These are phyloP conservation scores for Scolopax bukidnonensis DNA, from an alignment of 2,797 vertebrate species.

Conservation along the genomic window DNA sequence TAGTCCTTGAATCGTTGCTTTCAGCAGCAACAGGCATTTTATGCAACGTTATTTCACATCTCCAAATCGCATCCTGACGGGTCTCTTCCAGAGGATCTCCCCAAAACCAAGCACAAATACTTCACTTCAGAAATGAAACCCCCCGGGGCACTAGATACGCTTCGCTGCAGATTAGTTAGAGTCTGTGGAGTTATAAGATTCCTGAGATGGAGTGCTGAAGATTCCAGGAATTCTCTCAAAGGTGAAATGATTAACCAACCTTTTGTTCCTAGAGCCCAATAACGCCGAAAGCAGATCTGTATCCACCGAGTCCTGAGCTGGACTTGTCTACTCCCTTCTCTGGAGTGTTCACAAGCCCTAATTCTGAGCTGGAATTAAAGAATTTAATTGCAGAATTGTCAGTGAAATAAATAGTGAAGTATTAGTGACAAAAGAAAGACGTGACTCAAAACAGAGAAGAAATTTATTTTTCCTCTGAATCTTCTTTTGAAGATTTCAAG, in stretches of 20 bases:
- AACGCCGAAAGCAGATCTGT: not conserved
- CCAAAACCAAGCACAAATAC: conserved; percentile 2
- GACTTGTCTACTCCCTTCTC: not conserved
- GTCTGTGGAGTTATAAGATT: conserved; percentile 56
- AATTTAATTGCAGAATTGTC: not conserved
- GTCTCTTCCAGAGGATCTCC: not conserved
- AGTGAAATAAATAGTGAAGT: not conserved
- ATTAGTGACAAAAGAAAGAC: not conserved
- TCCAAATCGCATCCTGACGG: not conserved
- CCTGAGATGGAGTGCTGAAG: conserved; percentile 55
- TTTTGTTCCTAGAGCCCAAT: conserved; percentile 38
- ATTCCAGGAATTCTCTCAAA: conserved; percentile 73
- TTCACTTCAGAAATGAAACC: conserved; percentile 29
- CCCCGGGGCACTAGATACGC: conserved; percentile 1
- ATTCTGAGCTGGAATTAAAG: not conserved
- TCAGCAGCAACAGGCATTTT: not conserved
- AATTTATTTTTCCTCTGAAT: not conserved
- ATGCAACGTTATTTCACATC: not conserved
- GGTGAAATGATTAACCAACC: conserved; percentile 65
- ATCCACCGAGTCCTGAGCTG: not conserved
- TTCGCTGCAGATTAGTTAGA: conserved; percentile 20
- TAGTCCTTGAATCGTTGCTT: conserved; percentile 27
- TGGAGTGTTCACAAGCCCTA: not conserved
- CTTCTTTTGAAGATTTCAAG: not conserved
- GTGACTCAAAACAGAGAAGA: not conserved